A percentile compares a stretch with the other conserved stretches of the same genome.
These are phyloP conservation scores for Orius insidiosus DNA, from an alignment of 1,140 invertebrate genomes.

Conservation along the genomic window DNA sequence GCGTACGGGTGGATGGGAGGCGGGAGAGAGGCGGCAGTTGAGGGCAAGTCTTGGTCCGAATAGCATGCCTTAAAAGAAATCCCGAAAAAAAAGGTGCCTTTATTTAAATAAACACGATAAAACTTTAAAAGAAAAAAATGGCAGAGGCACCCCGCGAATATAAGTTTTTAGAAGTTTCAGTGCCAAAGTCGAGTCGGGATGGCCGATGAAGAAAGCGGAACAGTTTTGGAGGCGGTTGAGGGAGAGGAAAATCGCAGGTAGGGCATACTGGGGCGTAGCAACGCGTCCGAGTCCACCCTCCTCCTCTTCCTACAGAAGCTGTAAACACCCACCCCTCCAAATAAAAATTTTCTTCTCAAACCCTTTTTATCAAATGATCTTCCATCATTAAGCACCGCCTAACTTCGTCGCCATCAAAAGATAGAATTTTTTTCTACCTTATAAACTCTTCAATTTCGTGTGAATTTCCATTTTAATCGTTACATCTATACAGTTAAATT, in stretches of 20 bases:
- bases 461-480: too few relatives aligned
- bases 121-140: conserved; percentile 7
- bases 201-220: conserved; percentile 69
- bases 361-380: too few relatives aligned
- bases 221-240: conserved; percentile 64
- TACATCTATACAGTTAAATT: too few relatives aligned
- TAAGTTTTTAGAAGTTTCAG: conserved; percentile 72
- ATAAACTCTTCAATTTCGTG: too few relatives aligned
- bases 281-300: not conserved
- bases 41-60: not conserved
- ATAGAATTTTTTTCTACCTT: too few relatives aligned
- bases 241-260: conserved; percentile 71
- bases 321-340: conserved; percentile 1
- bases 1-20: not conserved
- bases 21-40: conserved; percentile 8
- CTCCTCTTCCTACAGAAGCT: not conserved
- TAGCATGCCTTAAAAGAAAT: too few relatives aligned
- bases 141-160: conserved; percentile 35
- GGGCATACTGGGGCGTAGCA: conserved; percentile 18
- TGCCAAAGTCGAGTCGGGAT: conserved; percentile 57
- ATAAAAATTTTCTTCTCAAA: not conserved
- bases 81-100: not conserved
- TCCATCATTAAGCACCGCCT: not conserved
- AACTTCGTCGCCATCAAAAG: not conserved
- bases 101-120: too few relatives aligned